phyloP scores from a whole-genome alignment of 2,888 invertebrate species.

The Andrena chrysosceles region DNA sequence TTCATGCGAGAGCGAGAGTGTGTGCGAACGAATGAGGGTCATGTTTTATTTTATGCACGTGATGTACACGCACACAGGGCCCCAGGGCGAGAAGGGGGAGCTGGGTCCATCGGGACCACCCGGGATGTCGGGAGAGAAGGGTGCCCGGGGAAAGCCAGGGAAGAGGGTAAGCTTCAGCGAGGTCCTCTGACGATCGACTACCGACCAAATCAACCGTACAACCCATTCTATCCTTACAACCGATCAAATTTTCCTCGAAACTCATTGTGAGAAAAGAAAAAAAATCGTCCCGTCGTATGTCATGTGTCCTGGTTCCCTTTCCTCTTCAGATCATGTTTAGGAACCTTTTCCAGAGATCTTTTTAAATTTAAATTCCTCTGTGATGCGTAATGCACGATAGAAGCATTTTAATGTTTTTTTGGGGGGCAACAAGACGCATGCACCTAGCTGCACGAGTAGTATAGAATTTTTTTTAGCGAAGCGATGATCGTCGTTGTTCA shows the following conservation, averaged over 20 bases:
- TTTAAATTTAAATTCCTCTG: constrained; percentile 14
- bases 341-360: constrained; percentile 32
- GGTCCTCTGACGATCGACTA: constrained; percentile 80
- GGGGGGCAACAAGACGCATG: constrained; percentile 35
- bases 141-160: constrained; percentile 96
- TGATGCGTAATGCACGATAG: constrained; percentile 48
- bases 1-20: constrained; percentile 35
- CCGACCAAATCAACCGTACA: constrained; percentile 65
- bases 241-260: constrained; percentile 55
- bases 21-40: constrained; percentile 48
- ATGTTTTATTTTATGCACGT: constrained; percentile 75
- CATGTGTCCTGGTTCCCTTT: constrained; percentile 20
- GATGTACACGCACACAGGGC: constrained; percentile 80
- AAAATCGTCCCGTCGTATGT: constrained; percentile 9
- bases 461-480: constrained; percentile 13
- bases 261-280: constrained; percentile 13
- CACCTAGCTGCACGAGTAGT: constrained; percentile 22
- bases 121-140: constrained; percentile 94
- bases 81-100: constrained; percentile 93
- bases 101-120: constrained; percentile 91
- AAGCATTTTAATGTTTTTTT: constrained; percentile 17
- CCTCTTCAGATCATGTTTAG: constrained; percentile 12
- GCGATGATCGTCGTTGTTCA: constrained; percentile 1
- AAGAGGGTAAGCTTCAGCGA: constrained; percentile 92
- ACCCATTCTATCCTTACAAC: constrained; percentile 43